These are phyloP conservation scores for Seriola dumerili DNA, from an alignment of 2,113 vertebrate species.

Conservation along the genomic window DNA sequence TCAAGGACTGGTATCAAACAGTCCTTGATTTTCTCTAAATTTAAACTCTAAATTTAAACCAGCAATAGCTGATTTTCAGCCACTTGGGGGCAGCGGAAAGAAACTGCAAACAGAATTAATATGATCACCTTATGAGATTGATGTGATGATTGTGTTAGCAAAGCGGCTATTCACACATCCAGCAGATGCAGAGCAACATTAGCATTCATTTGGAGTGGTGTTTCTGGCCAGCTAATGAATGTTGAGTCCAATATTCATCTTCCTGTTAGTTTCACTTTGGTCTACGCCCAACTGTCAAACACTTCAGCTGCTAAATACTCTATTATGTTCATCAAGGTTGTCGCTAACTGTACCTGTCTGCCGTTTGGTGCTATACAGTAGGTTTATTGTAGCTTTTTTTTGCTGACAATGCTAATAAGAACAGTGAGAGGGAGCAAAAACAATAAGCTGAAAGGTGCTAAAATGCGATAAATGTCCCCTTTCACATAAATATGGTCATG, in stretches of 20 bases:
- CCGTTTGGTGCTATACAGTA: no score
- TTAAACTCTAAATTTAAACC: conserved; percentile 1
- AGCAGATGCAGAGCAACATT: no score
- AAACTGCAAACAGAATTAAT: background rate
- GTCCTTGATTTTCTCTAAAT: no score
- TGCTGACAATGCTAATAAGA: no score
- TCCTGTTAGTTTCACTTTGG: background rate
- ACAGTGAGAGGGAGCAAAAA: no score
- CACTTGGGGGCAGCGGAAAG: background rate
- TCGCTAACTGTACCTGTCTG: no score
- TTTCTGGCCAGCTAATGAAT: background rate
- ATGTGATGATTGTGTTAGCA: background rate
- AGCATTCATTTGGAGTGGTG: background rate
- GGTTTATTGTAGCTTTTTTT: no score
- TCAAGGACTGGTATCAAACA: background rate
- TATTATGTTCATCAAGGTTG: no score
- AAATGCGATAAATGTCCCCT: no score
- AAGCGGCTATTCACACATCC: background rate
- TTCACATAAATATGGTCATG: no score
- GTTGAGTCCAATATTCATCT: background rate
- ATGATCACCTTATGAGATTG: background rate
- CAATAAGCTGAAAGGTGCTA: no score
- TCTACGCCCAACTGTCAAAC: background rate
- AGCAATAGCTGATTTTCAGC: background rate
- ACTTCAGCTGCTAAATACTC: background rate